These are phyloP conservation scores for Cygnus atratus DNA, from an alignment of 2,113 vertebrate genomes.

Conservation along the genomic window DNA sequence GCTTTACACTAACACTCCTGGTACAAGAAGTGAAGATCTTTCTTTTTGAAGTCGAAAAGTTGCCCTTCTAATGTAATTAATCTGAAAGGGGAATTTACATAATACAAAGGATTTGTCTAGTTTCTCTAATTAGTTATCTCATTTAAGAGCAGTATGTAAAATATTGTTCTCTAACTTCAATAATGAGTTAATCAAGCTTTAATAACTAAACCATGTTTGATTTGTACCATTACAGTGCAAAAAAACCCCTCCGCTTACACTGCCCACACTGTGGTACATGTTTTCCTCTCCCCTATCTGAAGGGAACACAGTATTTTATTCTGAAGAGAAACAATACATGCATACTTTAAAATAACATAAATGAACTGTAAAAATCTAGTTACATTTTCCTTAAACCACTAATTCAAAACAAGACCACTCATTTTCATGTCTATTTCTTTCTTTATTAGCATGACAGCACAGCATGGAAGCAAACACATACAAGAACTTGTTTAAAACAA, in stretches of 20 bases:
- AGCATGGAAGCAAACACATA: not conserved
- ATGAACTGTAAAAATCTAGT: not conserved
- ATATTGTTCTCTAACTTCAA: not conserved
- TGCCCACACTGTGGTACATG: not conserved
- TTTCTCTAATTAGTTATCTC: not conserved
- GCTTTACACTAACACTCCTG: not conserved
- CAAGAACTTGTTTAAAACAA: not conserved
- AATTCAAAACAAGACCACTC: not conserved
- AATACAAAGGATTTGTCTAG: not conserved
- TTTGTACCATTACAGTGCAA: not conserved
- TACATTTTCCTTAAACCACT: not conserved
- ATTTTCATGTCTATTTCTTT: not conserved
- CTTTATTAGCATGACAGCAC: not conserved
- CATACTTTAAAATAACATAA: not conserved
- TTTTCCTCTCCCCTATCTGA: not conserved
- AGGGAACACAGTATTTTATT: not conserved
- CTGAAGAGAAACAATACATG: not conserved
- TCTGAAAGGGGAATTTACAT: not conserved
- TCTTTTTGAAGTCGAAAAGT: not conserved
- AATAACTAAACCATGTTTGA: not conserved
- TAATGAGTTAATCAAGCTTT: not conserved
- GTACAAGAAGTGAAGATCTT: not conserved
- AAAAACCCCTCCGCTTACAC: not conserved
- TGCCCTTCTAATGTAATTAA: not conserved
- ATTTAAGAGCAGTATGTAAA: not conserved